Percentiles rank a stretch among this genome's conserved stretches.
Conservation (phyloP, 1,140 invertebrate species). For the Stegodyphus mimosarum region DNA sequence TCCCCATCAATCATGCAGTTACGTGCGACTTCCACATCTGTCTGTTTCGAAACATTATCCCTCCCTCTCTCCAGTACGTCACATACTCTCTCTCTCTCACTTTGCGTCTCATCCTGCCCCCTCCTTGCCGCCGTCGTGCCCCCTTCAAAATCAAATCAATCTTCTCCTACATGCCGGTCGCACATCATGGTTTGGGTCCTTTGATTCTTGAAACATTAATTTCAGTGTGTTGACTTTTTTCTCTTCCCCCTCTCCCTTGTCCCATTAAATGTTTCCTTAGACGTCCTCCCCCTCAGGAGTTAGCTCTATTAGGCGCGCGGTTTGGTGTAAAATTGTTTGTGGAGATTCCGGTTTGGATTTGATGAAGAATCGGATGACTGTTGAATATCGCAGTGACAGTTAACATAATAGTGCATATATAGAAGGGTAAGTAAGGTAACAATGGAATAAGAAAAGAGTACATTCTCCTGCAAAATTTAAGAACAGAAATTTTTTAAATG, state of each 20-base stretch:
- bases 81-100: constrained; percentile 45
- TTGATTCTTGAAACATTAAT: constrained; percentile 60
- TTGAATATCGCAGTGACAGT: not conserved
- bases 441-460: too few species aligned
- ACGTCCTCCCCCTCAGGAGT: not conserved
- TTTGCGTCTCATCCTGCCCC: constrained; percentile 48
- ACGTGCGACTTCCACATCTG: constrained; percentile 61
- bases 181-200: constrained; percentile 47
- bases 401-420: too few species aligned
- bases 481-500: too few species aligned
- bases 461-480: too few species aligned
- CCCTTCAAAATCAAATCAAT: constrained; percentile 61
- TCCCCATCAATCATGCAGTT: constrained; percentile 58
- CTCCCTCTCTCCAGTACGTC: constrained; percentile 14
- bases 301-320: not conserved
- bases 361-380: not conserved
- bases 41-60: constrained; percentile 51
- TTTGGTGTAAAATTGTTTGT: not conserved
- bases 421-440: too few species aligned
- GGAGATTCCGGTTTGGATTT: not conserved
- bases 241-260: not conserved
- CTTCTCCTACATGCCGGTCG: constrained; percentile 46
- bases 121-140: constrained; percentile 23
- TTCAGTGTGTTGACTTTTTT: constrained; percentile 29
- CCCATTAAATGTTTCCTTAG: not conserved